Base-by-base conservation (phyloP, 2,797 vertebrate genomes). In the Ptychadena robeensis region DNA sequence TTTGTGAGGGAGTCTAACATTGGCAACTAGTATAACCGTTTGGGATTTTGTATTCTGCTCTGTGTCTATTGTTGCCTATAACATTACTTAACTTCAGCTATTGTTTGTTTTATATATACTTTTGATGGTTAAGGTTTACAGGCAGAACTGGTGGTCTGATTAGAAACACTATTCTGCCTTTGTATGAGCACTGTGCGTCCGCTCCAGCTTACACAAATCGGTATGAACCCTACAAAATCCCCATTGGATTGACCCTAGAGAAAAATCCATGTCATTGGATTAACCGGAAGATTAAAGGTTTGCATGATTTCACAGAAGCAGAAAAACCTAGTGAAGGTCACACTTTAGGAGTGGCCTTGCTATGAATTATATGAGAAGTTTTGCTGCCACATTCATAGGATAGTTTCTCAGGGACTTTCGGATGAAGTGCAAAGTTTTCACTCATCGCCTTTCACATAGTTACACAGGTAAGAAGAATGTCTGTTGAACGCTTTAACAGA, bases 351-450 rank as follows among this genome's bases (percentile, higher is more conserved):
- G 63, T n/a, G 73, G 64, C 15, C 1, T 9, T 34, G 15, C 32
- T 5, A 34, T 78, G 75, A 53, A 34, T 68, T 63, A 53, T 66
- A 67, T 4, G 40, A 53, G 75, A 77, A 48, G 18, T 31, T 30
- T 40, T 66, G 15, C 22, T 34, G 11, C 68, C 32, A 35, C 64
- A 68, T 67, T 48, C 63, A 48, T 34, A 57, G 28, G 11, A 78
- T 78, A 78, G 30, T 32, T 78, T 68, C 64, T 48, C 64, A 78
- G 22, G 64, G 63, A 35, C 40, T 68, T 32, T 4, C 44, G 7
- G 44, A 35, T 35, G 9, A 53, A 40, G 38, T 40, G 2, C 12
- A 2, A 14, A 14, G 18, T 53, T 53, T 53, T 53, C 44, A 53
- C 0, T 65, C 28, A 59, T 40, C 28, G 44, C 35, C 73, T 78